Conservation (phyloP, 2,888 invertebrate genomes). For the Eueremaeus valkanovi region DNA sequence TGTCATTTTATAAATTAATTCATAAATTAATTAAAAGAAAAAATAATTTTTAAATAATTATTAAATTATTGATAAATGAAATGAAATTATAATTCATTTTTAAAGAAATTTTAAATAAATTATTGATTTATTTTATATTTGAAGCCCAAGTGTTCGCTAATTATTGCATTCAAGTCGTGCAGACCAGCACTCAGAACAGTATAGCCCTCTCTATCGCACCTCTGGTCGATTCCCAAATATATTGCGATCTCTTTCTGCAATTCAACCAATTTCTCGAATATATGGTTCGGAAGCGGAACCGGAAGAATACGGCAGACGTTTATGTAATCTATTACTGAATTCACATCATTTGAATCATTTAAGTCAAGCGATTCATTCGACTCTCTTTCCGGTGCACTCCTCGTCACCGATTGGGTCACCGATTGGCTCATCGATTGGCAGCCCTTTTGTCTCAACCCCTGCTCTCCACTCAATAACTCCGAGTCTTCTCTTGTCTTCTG, state of each 20-base stretch:
- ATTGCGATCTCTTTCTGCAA: constrained; percentile 17
- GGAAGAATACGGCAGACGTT: constrained; percentile 24
- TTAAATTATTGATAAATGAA: constrained; percentile 30
- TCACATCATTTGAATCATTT: neutral
- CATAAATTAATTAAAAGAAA: constrained; percentile 7
- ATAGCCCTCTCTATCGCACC: neutral
- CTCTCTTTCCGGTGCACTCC: too few relatives aligned
- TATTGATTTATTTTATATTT: constrained; percentile 21
- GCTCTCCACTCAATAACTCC: neutral
- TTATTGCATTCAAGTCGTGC: constrained; percentile 4
- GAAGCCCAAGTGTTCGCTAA: neutral
- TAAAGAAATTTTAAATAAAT: constrained; percentile 17
- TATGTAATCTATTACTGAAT: constrained; percentile 27
- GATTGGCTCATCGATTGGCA: neutral
- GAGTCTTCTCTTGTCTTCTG: neutral
- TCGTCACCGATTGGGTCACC: neutral
- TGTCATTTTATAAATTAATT: constrained; percentile 31
- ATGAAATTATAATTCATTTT: constrained; percentile 13
- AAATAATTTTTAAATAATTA: constrained; percentile 25
- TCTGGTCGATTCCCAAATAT: neutral
- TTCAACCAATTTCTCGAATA: constrained; percentile 24
- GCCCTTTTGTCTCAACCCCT: neutral
- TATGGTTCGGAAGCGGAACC: constrained; percentile 17
- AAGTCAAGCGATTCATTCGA: neutral
- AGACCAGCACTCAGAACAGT: neutral